phyloP scores from a whole-genome alignment of 2,797 vertebrate species.

The Etheostoma nigrum region DNA sequence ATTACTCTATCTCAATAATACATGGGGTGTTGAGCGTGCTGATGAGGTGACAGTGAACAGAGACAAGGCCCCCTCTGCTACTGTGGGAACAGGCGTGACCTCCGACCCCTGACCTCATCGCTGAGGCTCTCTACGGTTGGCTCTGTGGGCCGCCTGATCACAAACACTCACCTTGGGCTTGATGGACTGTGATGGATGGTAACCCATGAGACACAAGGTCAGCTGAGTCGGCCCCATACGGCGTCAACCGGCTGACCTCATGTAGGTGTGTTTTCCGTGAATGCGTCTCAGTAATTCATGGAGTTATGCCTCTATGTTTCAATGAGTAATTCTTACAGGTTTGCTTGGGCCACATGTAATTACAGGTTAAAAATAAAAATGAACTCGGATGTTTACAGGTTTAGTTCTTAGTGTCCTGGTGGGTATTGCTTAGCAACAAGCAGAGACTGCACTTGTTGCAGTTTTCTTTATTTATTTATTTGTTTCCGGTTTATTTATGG shows the following conservation, averaged over 20 bases:
- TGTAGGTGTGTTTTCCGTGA: slow-evolving; percentile 32
- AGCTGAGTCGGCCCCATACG: slow-evolving; percentile 42
- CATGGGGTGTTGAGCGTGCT: slow-evolving; percentile 42
- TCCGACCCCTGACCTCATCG: slow-evolving; percentile 63
- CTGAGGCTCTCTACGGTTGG: slow-evolving; percentile 49
- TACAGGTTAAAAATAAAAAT: slow-evolving; percentile 15
- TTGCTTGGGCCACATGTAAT: slow-evolving; percentile 14
- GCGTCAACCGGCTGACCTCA: slow-evolving; percentile 44
- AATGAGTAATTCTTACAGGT: background rate
- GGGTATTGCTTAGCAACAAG: slow-evolving; percentile 75
- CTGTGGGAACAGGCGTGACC: slow-evolving; percentile 80
- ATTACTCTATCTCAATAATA: slow-evolving; percentile 35
- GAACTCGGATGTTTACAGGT: background rate
- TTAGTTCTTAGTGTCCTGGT: slow-evolving; percentile 40
- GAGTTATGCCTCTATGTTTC: slow-evolving; percentile 6
- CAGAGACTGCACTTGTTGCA: slow-evolving; percentile 44
- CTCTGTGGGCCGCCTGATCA: slow-evolving; percentile 59
- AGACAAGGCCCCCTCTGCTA: slow-evolving; percentile 67
- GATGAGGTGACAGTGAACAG: slow-evolving; percentile 79
- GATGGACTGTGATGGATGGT: slow-evolving; percentile 75
- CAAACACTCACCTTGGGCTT: slow-evolving; percentile 78
- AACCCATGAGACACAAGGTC: slow-evolving; percentile 55
- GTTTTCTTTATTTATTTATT: too few relatives aligned
- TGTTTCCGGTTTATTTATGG: too few relatives aligned
- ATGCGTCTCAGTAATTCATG: background rate